These are phyloP conservation scores for Hippocampus abdominalis DNA, from an alignment of 2,113 vertebrate genomes.

Conservation along the genomic window DNA sequence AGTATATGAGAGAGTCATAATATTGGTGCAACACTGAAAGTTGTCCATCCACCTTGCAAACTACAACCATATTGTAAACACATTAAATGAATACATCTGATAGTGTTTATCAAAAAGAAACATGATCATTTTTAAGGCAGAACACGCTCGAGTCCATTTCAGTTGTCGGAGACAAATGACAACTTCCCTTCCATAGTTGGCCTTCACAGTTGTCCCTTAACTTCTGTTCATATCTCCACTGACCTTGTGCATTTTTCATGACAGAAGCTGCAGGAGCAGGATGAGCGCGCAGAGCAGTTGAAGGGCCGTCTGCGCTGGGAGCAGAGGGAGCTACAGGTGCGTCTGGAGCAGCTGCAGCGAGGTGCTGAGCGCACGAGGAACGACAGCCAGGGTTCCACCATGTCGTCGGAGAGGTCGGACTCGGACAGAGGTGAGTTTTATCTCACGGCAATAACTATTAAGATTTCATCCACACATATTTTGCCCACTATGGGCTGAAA, in stretches of 20 bases:
- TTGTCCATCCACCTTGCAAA: neutral
- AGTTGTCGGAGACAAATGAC: neutral
- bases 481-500: neutral
- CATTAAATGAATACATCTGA: neutral
- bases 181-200: neutral
- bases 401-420: conserved; percentile 85
- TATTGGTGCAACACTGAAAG: neutral
- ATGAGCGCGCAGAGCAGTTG: conserved; percentile 73
- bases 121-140: neutral
- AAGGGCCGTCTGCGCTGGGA: conserved; percentile 80
- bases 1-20: too few relatives aligned
- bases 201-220: neutral
- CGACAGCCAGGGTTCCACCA: conserved; percentile 81
- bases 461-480: neutral
- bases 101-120: neutral
- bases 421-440: conserved; percentile 78
- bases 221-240: neutral
- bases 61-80: neutral
- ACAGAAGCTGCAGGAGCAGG: conserved; percentile 89
- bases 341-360: conserved; percentile 77
- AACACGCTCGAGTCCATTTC: neutral
- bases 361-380: conserved; percentile 74
- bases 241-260: neutral
- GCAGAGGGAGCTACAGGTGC: conserved; percentile 78
- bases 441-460: neutral